A percentile compares a stretch with the other conserved stretches of the same genome.
phyloP scores from a whole-genome alignment of 2,113 vertebrate genomes.

The Nipponia nippon region DNA sequence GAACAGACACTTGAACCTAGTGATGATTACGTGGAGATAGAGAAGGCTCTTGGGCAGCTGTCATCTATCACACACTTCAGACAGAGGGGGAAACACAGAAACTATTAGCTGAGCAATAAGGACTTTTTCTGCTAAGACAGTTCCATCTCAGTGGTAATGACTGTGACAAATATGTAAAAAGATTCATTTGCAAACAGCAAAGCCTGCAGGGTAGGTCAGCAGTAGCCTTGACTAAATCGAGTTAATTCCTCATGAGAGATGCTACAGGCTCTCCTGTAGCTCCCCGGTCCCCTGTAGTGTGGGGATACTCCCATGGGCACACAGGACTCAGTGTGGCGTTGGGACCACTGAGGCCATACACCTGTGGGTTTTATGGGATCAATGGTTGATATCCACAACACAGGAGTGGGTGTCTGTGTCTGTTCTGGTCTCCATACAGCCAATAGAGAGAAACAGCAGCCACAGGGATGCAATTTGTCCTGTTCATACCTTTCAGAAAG shows the following conservation, averaged over 20 bases:
- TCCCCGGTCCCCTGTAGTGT: accelerated
- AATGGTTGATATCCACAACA: neutral
- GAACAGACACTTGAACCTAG: neutral
- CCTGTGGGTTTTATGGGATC: neutral
- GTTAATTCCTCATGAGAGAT: neutral
- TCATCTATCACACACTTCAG: neutral
- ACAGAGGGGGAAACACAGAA: neutral
- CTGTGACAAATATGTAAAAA: neutral
- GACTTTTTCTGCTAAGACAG: neutral
- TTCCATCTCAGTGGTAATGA: neutral
- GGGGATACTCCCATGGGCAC: neutral
- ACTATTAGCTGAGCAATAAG: neutral
- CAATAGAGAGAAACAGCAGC: neutral
- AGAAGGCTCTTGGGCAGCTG: neutral
- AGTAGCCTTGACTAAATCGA: neutral
- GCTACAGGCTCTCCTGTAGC: neutral
- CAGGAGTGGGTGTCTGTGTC: neutral
- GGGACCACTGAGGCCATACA: neutral
- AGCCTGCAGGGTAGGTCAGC: neutral
- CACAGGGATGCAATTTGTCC: neutral
- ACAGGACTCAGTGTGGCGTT: neutral
- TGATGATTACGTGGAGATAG: neutral
- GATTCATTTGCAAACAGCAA: neutral
- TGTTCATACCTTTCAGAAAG: neutral
- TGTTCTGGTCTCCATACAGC: neutral